These are phyloP conservation scores for Eclectus roratus DNA, from an alignment of 2,113 vertebrate genomes.

Conservation along the genomic window DNA sequence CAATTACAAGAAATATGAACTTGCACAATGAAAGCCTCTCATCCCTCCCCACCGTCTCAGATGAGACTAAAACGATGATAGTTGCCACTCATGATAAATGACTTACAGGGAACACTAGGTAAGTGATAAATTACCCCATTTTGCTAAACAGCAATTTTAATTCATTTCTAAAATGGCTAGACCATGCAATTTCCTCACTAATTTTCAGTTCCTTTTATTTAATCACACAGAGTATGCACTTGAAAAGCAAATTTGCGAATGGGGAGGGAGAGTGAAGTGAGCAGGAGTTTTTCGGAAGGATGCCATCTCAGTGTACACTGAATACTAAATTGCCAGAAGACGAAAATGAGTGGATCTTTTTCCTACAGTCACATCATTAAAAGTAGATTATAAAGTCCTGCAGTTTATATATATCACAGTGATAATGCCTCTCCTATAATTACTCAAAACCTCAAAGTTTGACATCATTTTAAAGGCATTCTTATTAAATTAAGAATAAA, in stretches of 20 bases:
- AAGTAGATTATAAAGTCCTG: neutral
- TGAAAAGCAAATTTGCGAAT: neutral
- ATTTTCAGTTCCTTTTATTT: conserved; percentile 29
- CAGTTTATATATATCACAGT: neutral
- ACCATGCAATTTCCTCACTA: conserved; percentile 9
- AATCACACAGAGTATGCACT: neutral
- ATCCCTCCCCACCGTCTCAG: neutral
- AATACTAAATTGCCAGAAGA: neutral
- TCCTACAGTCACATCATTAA: neutral
- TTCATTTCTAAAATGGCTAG: conserved; percentile 3
- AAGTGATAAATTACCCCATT: conserved; percentile 24
- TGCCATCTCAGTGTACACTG: neutral
- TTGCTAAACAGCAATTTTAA: conserved; percentile 12
- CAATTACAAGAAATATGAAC: neutral
- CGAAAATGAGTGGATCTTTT: neutral
- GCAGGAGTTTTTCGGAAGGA: neutral
- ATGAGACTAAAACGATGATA: neutral
- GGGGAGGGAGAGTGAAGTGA: neutral
- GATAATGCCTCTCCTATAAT: neutral
- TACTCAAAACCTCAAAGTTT: neutral
- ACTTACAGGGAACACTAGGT: neutral
- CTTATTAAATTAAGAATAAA: neutral
- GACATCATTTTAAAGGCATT: neutral
- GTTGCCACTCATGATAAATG: neutral
- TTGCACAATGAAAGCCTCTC: neutral